These are phyloP conservation scores for Darevskia nairensis DNA, from an alignment of 2,797 vertebrate genomes.

Conservation along the genomic window DNA sequence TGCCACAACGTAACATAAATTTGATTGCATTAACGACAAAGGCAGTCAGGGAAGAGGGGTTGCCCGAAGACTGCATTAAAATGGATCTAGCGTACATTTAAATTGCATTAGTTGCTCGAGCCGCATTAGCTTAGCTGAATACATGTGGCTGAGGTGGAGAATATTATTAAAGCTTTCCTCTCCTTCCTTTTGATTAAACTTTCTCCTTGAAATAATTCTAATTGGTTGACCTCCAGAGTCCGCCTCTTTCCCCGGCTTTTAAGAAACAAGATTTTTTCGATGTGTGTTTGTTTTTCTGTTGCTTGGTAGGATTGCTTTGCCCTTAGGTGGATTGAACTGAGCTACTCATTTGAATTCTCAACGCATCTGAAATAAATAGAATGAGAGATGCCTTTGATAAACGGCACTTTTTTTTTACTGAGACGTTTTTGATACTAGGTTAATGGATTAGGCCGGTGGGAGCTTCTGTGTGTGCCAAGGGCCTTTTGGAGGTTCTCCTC, in stretches of 20 bases:
- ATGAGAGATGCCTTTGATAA: neutral
- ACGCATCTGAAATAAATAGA: neutral
- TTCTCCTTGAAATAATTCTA: neutral
- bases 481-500: neutral
- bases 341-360: conserved; percentile 40
- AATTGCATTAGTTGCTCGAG: conserved; percentile 48
- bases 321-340: conserved; percentile 7
- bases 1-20: conserved; percentile 22
- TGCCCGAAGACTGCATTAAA: conserved; percentile 58
- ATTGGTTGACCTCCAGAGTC: neutral
- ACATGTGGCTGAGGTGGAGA: conserved; percentile 57
- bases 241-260: conserved; percentile 27
- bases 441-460: neutral
- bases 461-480: neutral
- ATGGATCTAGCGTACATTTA: conserved; percentile 42
- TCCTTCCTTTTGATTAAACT: conserved; percentile 31
- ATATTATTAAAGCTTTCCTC: conserved; percentile 38
- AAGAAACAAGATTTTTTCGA: neutral
- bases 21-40: conserved; percentile 56
- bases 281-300: neutral
- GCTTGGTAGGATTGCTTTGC: neutral
- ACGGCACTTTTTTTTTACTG: neutral
- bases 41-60: conserved; percentile 31
- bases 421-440: neutral
- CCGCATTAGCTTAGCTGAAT: conserved; percentile 47